A percentile compares a stretch with the other conserved stretches of the same genome.
Conservation (phyloP, 2,113 vertebrate species). For the Mormoops blainvillei region DNA sequence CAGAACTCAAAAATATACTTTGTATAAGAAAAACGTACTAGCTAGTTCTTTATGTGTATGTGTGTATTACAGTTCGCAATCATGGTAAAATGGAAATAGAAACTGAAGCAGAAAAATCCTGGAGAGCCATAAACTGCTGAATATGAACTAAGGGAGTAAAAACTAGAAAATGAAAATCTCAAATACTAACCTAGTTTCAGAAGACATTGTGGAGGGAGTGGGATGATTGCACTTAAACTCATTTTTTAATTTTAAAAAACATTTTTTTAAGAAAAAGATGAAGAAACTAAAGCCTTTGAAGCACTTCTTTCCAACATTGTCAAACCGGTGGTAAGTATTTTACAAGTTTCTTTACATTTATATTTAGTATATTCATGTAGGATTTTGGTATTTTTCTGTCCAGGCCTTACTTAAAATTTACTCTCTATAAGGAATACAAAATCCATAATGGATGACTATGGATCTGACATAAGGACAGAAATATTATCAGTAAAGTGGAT, state of each 20-base stretch:
- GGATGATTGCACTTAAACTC: not conserved
- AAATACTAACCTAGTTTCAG: slow-evolving; percentile 11
- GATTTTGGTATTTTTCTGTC: slow-evolving; percentile 15
- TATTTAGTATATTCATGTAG: not conserved
- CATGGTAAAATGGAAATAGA: not conserved
- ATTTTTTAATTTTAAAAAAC: not conserved
- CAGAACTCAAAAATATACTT: no score
- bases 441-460: not conserved
- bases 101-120: slow-evolving; percentile 3
- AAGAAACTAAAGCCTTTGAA: slow-evolving; percentile 89
- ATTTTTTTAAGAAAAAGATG: slow-evolving; percentile 88
- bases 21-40: not conserved
- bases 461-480: not conserved
- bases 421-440: not conserved
- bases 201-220: not conserved
- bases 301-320: slow-evolving; percentile 86
- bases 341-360: slow-evolving; percentile 20
- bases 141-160: slow-evolving; percentile 11
- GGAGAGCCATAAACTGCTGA: not conserved
- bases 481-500: not conserved
- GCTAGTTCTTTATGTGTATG: not conserved
- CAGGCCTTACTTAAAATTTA: not conserved
- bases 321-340: slow-evolving; percentile 90
- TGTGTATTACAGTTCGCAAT: not conserved
- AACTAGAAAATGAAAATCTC: slow-evolving; percentile 17